Evolutionary conservation across 1,140 invertebrate species (phyloP), one percentile per base, ranked within the genome.

Genomic region (Diorhabda carinulata): DNA sequence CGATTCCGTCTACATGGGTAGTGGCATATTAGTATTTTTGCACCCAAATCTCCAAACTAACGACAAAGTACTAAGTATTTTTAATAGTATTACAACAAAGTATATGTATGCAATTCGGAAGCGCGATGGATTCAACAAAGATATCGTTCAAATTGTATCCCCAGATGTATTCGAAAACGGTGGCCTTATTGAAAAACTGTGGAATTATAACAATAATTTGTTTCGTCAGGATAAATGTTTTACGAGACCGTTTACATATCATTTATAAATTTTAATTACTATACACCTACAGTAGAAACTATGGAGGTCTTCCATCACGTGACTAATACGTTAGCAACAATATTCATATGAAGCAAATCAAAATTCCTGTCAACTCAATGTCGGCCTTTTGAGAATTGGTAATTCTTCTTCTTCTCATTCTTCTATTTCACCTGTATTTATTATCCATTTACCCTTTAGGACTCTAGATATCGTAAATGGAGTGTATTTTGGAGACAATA

Each of bases 1-100:
- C 68, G 52, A 73, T 59, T 56, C 66, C 52, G 61, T 78, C 45
- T 67, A 72, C 60, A 63, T 73, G 64, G 63, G 47, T 43, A 59
- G 5, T 63, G 72, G 75, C 8, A 62, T 65, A 6, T 64, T 75
- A 45, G 9, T 77, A 8, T 69, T 78, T 62, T 65, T 68, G 43
- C 63, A 71, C 43, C 56, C 45, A 42, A 58, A 41, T 47, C 10
- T 42, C 6, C 41, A 10, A n/a, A 58, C 44, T 45, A 10, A 69
- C 3, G 45, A 69, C 25, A 44, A 57, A 40, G 60, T 69, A 58
- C 67, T 68, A 56, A 47, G 67, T 3, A 44, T 60, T 43, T 73
- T 66, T 65, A 40, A 3, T 41, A 9, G 45, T 43, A 57, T 43
- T 57, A 40, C 10, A 57, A 25, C 8, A 56, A 57, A 56, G 41